Evolutionary conservation across 2,797 vertebrate genomes (phyloP).

Genomic region (Kryptolebias ocellatus): DNA sequence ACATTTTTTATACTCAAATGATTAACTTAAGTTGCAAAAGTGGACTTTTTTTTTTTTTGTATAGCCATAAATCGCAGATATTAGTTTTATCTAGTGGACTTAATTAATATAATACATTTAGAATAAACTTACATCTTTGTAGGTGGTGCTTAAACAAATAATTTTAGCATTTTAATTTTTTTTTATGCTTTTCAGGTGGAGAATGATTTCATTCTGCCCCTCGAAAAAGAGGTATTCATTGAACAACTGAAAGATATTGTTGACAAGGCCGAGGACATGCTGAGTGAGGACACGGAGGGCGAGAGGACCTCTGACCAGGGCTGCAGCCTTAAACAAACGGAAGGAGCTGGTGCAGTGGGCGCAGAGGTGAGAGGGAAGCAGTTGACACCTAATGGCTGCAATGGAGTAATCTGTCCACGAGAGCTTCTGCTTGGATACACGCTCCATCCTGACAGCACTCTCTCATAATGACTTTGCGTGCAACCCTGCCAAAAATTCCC

Average conservation of each 20-base stretch:
- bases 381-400: constrained; percentile 39
- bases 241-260: constrained; percentile 98
- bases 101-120: neutral
- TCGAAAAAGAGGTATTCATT: constrained; percentile 95
- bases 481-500: constrained; percentile 45
- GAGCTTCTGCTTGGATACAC: constrained; percentile 16
- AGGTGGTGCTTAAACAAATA: neutral
- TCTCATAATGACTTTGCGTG: constrained; percentile 52
- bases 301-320: constrained; percentile 88
- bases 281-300: constrained; percentile 92
- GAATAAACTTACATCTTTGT: no score
- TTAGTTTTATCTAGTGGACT: constrained; percentile 7
- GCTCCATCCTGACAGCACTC: constrained; percentile 37
- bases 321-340: constrained; percentile 84
- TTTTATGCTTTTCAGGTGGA: constrained; percentile 84
- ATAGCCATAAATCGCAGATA: neutral
- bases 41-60: constrained; percentile 9
- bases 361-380: constrained; percentile 73
- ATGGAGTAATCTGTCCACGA: constrained; percentile 14
- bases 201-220: constrained; percentile 95
- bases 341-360: constrained; percentile 55
- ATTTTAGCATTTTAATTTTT: neutral
- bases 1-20: neutral
- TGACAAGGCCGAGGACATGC: constrained; percentile 98
- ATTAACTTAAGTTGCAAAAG: neutral